Evolutionary conservation across 1,140 invertebrate species (phyloP).

Genomic region (Apis dorsata): DNA sequence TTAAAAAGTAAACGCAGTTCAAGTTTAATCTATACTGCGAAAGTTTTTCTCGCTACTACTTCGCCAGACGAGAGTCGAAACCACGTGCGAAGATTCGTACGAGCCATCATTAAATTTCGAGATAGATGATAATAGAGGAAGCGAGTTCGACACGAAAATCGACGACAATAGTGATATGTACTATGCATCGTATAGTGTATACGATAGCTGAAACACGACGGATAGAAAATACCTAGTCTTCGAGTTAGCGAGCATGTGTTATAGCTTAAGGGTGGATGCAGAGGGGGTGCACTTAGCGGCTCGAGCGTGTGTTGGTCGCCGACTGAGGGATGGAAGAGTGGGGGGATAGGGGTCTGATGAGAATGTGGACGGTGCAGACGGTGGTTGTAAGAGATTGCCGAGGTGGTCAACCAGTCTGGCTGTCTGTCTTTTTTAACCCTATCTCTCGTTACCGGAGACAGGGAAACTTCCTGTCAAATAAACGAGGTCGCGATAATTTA

Average conservation of each 20-base stretch:
- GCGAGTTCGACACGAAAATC: background rate
- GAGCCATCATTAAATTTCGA: background rate
- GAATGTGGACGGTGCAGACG: slow-evolving; percentile 62
- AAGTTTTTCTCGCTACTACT: background rate
- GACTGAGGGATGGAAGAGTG: slow-evolving; percentile 26
- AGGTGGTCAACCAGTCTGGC: slow-evolving; percentile 67
- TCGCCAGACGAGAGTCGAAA: no score
- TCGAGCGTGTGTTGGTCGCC: slow-evolving; percentile 42
- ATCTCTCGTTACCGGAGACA: background rate
- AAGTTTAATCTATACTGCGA: slow-evolving; percentile 27
- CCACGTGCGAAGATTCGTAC: background rate
- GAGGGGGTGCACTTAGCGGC: slow-evolving; percentile 40
- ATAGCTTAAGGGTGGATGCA: slow-evolving; percentile 35
- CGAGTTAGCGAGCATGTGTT: slow-evolving; percentile 52
- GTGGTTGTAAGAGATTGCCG: slow-evolving; percentile 63
- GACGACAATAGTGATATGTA: slow-evolving; percentile 24
- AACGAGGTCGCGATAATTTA: background rate
- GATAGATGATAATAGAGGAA: slow-evolving; percentile 16
- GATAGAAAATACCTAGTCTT: slow-evolving; percentile 27
- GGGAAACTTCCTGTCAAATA: background rate
- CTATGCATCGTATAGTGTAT: background rate
- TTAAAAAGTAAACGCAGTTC: slow-evolving; percentile 10
- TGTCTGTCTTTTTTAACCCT: slow-evolving; percentile 38
- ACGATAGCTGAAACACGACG: slow-evolving; percentile 17
- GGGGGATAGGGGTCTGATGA: slow-evolving; percentile 45